Conservation (phyloP, 1,140 invertebrate species). For the Dinothrombium tinctorium region DNA sequence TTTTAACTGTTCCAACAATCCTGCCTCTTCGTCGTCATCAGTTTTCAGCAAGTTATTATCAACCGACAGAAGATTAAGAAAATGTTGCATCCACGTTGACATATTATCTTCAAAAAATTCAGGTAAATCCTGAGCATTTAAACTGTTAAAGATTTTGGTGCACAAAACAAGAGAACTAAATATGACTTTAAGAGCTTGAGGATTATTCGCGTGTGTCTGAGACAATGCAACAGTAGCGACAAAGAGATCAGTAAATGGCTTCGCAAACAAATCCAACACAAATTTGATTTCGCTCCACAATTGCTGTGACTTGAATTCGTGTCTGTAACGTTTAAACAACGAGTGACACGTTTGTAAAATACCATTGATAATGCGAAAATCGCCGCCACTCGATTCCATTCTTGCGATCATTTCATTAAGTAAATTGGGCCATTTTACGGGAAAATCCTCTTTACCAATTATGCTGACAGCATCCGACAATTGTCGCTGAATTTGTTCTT, state of each 20-base stretch:
- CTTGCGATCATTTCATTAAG: slow-evolving; percentile 23
- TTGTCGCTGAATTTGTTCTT: slow-evolving; percentile 71
- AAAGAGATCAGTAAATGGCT: slow-evolving; percentile 74
- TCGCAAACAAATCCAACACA: slow-evolving; percentile 75
- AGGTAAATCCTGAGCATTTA: slow-evolving; percentile 88
- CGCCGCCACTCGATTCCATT: slow-evolving; percentile 33
- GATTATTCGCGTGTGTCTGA: slow-evolving; percentile 47
- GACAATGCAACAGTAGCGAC: slow-evolving; percentile 60
- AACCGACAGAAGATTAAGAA: slow-evolving; percentile 47
- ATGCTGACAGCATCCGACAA: slow-evolving; percentile 85
- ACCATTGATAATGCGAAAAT: slow-evolving; percentile 87
- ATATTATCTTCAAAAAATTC: slow-evolving; percentile 98
- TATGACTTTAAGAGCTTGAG: slow-evolving; percentile 54
- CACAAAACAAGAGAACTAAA: slow-evolving; percentile 68
- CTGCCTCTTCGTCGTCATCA: slow-evolving; percentile 57
- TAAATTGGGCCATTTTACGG: slow-evolving; percentile 72
- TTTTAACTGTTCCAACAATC: slow-evolving; percentile 66
- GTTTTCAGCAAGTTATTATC: slow-evolving; percentile 38
- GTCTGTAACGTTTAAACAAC: slow-evolving; percentile 79
- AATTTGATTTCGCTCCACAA: slow-evolving; percentile 93
- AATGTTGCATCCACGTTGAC: slow-evolving; percentile 72
- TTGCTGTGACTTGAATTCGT: slow-evolving; percentile 78
- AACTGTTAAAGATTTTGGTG: slow-evolving; percentile 86
- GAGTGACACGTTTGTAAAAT: slow-evolving; percentile 82
- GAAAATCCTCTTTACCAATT: slow-evolving; percentile 82